Conservation (phyloP, 1,140 invertebrate species). For the Cyclina sinensis region DNA sequence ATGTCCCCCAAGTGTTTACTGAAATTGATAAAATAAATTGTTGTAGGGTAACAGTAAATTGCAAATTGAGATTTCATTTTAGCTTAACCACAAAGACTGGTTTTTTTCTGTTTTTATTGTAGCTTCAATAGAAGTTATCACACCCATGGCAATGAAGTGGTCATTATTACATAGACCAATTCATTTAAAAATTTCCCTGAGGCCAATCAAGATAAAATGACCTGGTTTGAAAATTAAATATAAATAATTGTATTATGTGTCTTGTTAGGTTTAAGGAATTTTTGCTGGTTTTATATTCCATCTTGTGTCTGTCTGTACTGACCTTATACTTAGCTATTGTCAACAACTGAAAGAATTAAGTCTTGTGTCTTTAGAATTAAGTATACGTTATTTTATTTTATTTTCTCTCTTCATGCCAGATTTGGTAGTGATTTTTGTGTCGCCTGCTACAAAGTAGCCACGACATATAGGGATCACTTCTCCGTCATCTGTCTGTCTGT, state of each 20-base stretch:
- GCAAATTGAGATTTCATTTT: conserved; percentile 28
- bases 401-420: too few relatives aligned
- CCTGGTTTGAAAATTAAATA: conserved; percentile 2
- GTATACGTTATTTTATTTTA: too few relatives aligned
- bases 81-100: not conserved
- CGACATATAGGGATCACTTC: too few relatives aligned
- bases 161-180: conserved; percentile 3
- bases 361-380: too few relatives aligned
- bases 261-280: not conserved
- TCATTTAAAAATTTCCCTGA: not conserved
- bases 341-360: too few relatives aligned
- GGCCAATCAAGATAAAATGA: not conserved
- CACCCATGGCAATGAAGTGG: not conserved
- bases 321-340: too few relatives aligned
- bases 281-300: too few relatives aligned
- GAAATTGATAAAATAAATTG: conserved; percentile 47
- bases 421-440: too few relatives aligned
- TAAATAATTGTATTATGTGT: not conserved
- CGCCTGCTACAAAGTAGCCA: too few relatives aligned
- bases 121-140: not conserved
- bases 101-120: not conserved
- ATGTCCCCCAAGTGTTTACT: conserved; percentile 27
- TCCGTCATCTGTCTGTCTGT: too few relatives aligned
- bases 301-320: too few relatives aligned
- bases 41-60: conserved; percentile 16